These are phyloP conservation scores for Sacculina carcini DNA, from an alignment of 2,888 invertebrate genomes.

Conservation along the genomic window DNA sequence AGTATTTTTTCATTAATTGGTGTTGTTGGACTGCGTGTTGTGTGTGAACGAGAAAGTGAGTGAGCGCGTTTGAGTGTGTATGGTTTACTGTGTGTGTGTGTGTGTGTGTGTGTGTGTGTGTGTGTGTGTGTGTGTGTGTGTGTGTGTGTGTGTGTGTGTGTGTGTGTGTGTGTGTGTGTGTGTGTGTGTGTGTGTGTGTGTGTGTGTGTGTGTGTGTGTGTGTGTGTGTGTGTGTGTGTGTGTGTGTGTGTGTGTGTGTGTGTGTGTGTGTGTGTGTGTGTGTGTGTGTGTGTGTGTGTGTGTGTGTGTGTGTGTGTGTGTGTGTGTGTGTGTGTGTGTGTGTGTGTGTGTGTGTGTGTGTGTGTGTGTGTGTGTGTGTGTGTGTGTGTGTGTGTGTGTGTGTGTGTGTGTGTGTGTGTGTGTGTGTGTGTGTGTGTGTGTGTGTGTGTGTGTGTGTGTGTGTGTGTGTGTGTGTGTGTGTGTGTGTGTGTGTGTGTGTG, in stretches of 20 bases:
- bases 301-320: neutral
- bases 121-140: neutral
- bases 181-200: neutral
- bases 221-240: neutral
- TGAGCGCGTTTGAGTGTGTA: too few species aligned
- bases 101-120: neutral
- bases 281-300: neutral
- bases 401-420: neutral
- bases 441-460: neutral
- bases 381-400: neutral
- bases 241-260: constrained; percentile 1
- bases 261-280: neutral
- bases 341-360: neutral
- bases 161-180: neutral
- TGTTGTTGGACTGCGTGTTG: too few species aligned
- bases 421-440: neutral
- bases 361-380: neutral
- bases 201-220: constrained; percentile 1
- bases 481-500: neutral
- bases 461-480: neutral
- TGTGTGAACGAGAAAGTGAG: too few species aligned
- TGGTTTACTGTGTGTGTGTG: too few species aligned
- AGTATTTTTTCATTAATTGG: neutral
- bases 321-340: neutral
- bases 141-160: neutral